Evolutionary conservation across 1,140 invertebrate genomes (phyloP), one percentile per base, ranked within the genome.

Genomic region (Pseudachorutes palmiensis): DNA sequence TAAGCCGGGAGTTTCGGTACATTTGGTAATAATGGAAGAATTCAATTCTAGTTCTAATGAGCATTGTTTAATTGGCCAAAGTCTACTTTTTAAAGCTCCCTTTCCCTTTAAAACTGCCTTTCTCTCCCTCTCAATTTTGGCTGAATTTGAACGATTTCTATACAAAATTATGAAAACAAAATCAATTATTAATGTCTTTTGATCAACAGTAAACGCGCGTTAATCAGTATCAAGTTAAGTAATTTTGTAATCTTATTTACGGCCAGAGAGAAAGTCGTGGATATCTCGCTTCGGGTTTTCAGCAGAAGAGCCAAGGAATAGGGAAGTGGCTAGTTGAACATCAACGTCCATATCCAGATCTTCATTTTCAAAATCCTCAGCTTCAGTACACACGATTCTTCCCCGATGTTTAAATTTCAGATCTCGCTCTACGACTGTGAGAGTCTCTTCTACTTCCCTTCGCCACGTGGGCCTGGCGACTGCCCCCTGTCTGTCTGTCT

Each of bases 401-500:
- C 51, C 12, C 14, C 51, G 12, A 22, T 55, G 51, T 22, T 55
- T 55, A 5, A 55, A 26, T 26, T 22, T 55, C 24, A 55, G 24
- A 55, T 55, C 51, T 5, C 24, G 12, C 24, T 55, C 51, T 24
- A 55, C 51, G 24, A 24, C 24, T 26, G 51, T 55, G 9, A 55
- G 51, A 5, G 36, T 41, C 19, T 41, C 51, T 55, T 55, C 51
- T 55, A 55, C 51, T 24, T 55, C 51, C 24, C 14, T 19, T 24
- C 51, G 51, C 51, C 51, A 55, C 5, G 24, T 3, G 12, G 51
- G 14, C 24, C 24, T 55, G 9, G 24, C 3, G 24, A 55, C 45
- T 3, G 29, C 33, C 2, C 33, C 41, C 16, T 66, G 65, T 24
- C 29, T 32, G 12, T 64, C 49, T 29, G 68, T 63, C 29, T 33